Evolutionary conservation across 2,888 invertebrate species (phyloP).

Genomic region (Gasteruption jaculator): DNA sequence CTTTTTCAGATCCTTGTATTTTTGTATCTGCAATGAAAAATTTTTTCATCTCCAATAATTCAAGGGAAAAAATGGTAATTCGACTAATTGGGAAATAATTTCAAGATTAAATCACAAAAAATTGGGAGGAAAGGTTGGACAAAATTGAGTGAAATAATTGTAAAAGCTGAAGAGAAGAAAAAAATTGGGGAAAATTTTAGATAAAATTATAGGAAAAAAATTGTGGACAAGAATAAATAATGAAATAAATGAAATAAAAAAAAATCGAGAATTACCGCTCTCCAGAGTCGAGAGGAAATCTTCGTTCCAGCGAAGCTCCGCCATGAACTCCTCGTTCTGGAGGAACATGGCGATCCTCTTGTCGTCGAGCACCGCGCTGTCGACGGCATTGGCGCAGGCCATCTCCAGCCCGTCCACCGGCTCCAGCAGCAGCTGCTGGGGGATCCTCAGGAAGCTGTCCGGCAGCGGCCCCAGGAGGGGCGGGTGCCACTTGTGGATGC

Average conservation of each 20-base stretch:
- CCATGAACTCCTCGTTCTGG: conserved; percentile 88
- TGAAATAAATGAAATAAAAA: no score
- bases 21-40: conserved; percentile 38
- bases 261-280: conserved; percentile 68
- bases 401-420: no score
- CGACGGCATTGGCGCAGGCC: conserved; percentile 29
- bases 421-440: conserved; percentile 38
- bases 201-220: conserved; percentile 8
- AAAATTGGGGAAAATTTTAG: not conserved
- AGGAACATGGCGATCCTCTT: conserved; percentile 81
- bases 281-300: conserved; percentile 83
- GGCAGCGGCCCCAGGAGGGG: conserved; percentile 75
- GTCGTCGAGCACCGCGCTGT: conserved; percentile 69
- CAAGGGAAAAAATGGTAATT: conserved; percentile 1
- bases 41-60: not conserved
- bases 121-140: no score
- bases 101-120: conserved; percentile 3
- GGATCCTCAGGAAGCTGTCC: conserved; percentile 70
- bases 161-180: conserved; percentile 2
- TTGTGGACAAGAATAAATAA: not conserved
- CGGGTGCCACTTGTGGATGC: conserved; percentile 67
- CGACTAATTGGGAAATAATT: not conserved
- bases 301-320: conserved; percentile 78
- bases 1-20: conserved; percentile 38
- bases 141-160: not conserved